These are phyloP conservation scores for Danio aesculapii DNA, from an alignment of 2,797 vertebrate genomes.

Conservation along the genomic window DNA sequence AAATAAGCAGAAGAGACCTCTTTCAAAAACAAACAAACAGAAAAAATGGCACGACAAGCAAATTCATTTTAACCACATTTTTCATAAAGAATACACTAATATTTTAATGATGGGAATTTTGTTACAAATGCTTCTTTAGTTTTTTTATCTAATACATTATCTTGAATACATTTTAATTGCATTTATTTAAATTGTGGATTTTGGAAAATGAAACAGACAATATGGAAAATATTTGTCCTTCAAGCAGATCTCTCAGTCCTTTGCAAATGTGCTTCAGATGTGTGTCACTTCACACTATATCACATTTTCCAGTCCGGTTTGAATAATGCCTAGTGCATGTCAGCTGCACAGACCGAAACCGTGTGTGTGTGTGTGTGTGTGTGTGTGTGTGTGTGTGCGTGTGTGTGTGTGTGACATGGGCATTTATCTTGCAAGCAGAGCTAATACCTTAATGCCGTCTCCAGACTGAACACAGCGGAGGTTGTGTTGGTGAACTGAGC, in stretches of 20 bases:
- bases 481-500: slow-evolving; percentile 62
- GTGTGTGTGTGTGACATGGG: slow-evolving; percentile 70
- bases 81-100: no score
- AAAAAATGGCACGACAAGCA: no score
- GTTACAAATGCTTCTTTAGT: no score
- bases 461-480: slow-evolving; percentile 77
- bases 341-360: slow-evolving; percentile 27
- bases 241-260: slow-evolving; percentile 27
- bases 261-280: slow-evolving; percentile 36
- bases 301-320: slow-evolving; percentile 33
- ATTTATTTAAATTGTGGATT: background rate
- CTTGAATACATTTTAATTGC: no score
- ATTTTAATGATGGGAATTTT: no score
- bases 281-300: slow-evolving; percentile 28
- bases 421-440: slow-evolving; percentile 81
- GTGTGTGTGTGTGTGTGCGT: slow-evolving; percentile 15
- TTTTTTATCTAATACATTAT: no score
- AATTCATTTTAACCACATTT: no score
- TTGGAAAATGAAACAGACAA: background rate
- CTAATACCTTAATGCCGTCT: slow-evolving; percentile 72
- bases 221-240: slow-evolving; percentile 22
- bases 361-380: slow-evolving; percentile 45
- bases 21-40: no score
- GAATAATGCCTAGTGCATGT: slow-evolving; percentile 52
- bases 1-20: no score